Conservation (phyloP, 2,113 vertebrate genomes). For the Epinephelus lanceolatus region DNA sequence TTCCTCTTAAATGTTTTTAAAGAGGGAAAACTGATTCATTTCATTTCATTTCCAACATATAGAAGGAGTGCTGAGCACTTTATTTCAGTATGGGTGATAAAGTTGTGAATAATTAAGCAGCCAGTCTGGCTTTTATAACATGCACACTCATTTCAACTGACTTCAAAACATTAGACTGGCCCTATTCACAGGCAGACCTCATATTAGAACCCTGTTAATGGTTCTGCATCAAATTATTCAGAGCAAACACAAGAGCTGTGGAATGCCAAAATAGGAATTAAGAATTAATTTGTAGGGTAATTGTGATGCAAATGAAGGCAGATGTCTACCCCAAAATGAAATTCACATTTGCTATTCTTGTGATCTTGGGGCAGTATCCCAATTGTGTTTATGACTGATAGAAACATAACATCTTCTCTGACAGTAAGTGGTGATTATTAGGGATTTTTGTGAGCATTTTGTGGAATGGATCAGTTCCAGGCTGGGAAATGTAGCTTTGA, state of each 20-base stretch:
- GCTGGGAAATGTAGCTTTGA: background rate
- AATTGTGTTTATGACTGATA: conserved; percentile 37
- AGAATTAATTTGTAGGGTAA: conserved; percentile 66
- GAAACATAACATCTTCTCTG: conserved; percentile 14
- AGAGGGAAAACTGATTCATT: background rate
- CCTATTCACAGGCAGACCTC: conserved; percentile 57
- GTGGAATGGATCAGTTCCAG: conserved; percentile 19
- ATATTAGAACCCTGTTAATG: conserved; percentile 54
- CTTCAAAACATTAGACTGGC: conserved; percentile 55
- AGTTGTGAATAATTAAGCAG: conserved; percentile 67
- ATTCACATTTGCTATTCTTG: conserved; percentile 49
- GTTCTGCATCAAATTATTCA: conserved; percentile 60
- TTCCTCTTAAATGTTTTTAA: background rate
- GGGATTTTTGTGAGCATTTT: conserved; percentile 10
- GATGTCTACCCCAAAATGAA: conserved; percentile 56
- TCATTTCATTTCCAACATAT: conserved; percentile 18
- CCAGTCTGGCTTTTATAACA: conserved; percentile 50
- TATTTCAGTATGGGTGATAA: conserved; percentile 52
- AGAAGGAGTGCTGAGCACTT: conserved; percentile 1
- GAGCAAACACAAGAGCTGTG: conserved; percentile 60
- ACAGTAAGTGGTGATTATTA: background rate
- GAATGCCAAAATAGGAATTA: conserved; percentile 71
- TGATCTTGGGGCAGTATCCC: conserved; percentile 42
- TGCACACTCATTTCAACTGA: conserved; percentile 50
- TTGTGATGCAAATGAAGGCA: conserved; percentile 72